These are phyloP conservation scores for Halcyon chelicuti DNA, from an alignment of 2,797 vertebrate genomes.

Conservation along the genomic window DNA sequence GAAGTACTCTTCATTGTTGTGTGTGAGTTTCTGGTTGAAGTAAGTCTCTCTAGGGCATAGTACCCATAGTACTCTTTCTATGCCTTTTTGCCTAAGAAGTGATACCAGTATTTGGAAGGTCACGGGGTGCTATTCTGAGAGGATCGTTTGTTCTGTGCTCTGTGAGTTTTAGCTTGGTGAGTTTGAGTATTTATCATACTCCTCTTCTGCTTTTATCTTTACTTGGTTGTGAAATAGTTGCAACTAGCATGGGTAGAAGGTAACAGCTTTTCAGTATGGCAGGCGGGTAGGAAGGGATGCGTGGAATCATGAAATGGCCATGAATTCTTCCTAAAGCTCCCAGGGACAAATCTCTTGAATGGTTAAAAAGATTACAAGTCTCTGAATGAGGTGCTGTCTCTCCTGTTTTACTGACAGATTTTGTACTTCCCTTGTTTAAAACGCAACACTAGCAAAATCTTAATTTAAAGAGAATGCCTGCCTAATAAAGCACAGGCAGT, in stretches of 20 bases:
- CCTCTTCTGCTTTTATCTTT: not conserved
- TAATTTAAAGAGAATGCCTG: not conserved
- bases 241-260: not conserved
- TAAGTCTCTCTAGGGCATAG: not conserved
- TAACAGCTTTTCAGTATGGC: not conserved
- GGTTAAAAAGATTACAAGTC: not conserved
- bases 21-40: not conserved
- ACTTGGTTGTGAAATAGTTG: not conserved
- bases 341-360: not conserved
- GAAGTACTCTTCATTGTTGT: not conserved
- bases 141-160: not conserved
- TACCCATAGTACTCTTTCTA: not conserved
- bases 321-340: not conserved
- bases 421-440: not conserved
- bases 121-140: not conserved
- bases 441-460: not conserved
- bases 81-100: not conserved
- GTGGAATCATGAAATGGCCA: not conserved
- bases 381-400: not conserved
- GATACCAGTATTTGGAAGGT: not conserved
- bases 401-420: not conserved
- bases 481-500: not conserved
- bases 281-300: not conserved
- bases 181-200: not conserved
- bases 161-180: not conserved